These are phyloP conservation scores for Plebejus argus DNA, from an alignment of 2,888 invertebrate genomes.

Conservation along the genomic window DNA sequence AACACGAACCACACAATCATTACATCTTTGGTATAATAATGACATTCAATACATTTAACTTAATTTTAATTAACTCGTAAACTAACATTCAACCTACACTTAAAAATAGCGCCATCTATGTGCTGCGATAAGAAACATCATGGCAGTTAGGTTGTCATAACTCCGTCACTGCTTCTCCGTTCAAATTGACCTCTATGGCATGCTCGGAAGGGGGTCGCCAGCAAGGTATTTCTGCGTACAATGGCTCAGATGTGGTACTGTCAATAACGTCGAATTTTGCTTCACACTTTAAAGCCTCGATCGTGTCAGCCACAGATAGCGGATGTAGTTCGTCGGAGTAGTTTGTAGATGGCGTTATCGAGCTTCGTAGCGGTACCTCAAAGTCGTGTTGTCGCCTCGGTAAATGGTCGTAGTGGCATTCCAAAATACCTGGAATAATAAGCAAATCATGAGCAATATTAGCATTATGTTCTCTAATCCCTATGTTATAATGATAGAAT, in stretches of 20 bases:
- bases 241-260: slow-evolving; percentile 76
- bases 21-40: slow-evolving; percentile 38
- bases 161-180: slow-evolving; percentile 76
- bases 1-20: slow-evolving; percentile 34
- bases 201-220: slow-evolving; percentile 75
- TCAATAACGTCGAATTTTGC: slow-evolving; percentile 68
- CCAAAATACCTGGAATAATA: slow-evolving; percentile 70
- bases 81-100: slow-evolving; percentile 19
- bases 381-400: slow-evolving; percentile 68
- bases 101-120: slow-evolving; percentile 57
- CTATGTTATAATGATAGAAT: not conserved
- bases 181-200: slow-evolving; percentile 68
- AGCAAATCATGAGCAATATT: slow-evolving; percentile 13
- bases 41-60: not conserved
- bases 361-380: slow-evolving; percentile 53
- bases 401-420: slow-evolving; percentile 84
- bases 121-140: slow-evolving; percentile 29
- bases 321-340: slow-evolving; percentile 56
- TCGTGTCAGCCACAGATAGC: slow-evolving; percentile 62
- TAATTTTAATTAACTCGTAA: not conserved
- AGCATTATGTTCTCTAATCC: slow-evolving; percentile 13
- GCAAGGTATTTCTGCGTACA: slow-evolving; percentile 85
- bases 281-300: slow-evolving; percentile 73
- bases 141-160: slow-evolving; percentile 58
- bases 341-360: slow-evolving; percentile 64